These are phyloP conservation scores for Tetramorium bicarinatum DNA, from an alignment of 2,888 invertebrate genomes.

Conservation along the genomic window DNA sequence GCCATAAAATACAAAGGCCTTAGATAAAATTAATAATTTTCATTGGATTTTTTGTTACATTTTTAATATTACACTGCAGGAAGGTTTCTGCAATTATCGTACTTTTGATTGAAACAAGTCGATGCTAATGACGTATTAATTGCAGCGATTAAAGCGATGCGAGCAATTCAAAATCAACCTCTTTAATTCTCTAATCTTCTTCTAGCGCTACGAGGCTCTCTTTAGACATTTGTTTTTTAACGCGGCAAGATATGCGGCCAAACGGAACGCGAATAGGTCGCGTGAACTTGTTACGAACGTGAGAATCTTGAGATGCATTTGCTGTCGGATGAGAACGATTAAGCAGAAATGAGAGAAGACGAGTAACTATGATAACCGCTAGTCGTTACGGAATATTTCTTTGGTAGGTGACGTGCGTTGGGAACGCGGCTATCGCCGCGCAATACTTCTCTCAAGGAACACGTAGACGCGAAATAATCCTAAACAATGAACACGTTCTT, in stretches of 20 bases:
- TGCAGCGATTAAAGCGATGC: neutral
- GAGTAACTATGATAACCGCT: slow-evolving; percentile 72
- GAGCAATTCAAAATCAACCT: neutral
- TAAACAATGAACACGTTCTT: slow-evolving; percentile 41
- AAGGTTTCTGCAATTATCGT: neutral
- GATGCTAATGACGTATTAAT: neutral
- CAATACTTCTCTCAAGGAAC: slow-evolving; percentile 37
- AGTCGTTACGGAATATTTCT: slow-evolving; percentile 73
- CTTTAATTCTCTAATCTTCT: neutral
- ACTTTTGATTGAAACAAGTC: neutral
- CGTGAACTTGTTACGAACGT: slow-evolving; percentile 31
- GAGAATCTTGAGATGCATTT: slow-evolving; percentile 57
- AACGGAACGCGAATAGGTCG: slow-evolving; percentile 34
- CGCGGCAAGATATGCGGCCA: neutral
- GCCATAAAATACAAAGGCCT: neutral
- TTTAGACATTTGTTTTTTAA: slow-evolving; percentile 12
- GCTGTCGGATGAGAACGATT: slow-evolving; percentile 64
- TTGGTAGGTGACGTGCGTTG: slow-evolving; percentile 61
- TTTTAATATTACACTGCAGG: neutral
- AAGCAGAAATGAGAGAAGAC: slow-evolving; percentile 70
- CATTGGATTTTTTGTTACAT: neutral
- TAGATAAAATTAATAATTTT: neutral
- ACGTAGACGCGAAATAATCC: slow-evolving; percentile 25
- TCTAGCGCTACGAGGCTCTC: neutral
- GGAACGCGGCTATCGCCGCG: slow-evolving; percentile 57